A percentile compares a stretch with the other conserved stretches of the same genome.
Evolutionary conservation across 1,140 invertebrate genomes (phyloP).

Genomic region (Anadara kagoshimensis): DNA sequence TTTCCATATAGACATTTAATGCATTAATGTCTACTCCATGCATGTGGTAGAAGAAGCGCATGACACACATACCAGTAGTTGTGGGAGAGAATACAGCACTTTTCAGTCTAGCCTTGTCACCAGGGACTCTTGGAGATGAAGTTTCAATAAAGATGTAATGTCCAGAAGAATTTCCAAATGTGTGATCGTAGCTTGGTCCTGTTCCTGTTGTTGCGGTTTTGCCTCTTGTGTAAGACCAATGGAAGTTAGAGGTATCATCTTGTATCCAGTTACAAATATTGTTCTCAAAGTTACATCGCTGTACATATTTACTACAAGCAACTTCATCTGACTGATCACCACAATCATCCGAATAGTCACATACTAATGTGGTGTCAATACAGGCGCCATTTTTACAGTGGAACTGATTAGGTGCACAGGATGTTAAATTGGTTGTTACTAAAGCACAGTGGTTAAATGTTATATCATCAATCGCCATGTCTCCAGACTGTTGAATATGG

Average conservation of each 20-base stretch:
- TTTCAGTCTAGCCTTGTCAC: conserved; percentile 83
- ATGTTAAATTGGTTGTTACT: conserved; percentile 16
- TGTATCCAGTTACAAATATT: conserved; percentile 65
- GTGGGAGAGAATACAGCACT: conserved; percentile 47
- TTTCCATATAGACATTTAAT: conserved; percentile 61
- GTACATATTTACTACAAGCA: conserved; percentile 49
- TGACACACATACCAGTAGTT: conserved; percentile 64
- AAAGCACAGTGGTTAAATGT: conserved; percentile 60
- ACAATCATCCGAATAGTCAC: conserved; percentile 67
- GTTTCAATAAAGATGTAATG: conserved; percentile 88
- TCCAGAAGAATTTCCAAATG: conserved; percentile 72
- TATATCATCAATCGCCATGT: conserved; percentile 70
- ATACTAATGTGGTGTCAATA: conserved; percentile 48
- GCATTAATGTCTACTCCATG: conserved; percentile 60
- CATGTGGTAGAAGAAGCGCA: conserved; percentile 72
- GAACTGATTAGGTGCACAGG: conserved; percentile 56
- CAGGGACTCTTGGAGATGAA: conserved; percentile 77
- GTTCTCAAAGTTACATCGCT: conserved; percentile 64
- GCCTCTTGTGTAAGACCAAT: conserved; percentile 59
- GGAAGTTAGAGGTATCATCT: conserved; percentile 61
- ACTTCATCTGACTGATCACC: conserved; percentile 63
- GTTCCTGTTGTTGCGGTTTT: conserved; percentile 54
- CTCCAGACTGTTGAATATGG: conserved; percentile 46
- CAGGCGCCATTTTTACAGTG: conserved; percentile 56
- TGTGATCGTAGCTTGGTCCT: conserved; percentile 66